Evolutionary conservation across 2,113 vertebrate species (phyloP).

Genomic region (Vireo altiloquus): DNA sequence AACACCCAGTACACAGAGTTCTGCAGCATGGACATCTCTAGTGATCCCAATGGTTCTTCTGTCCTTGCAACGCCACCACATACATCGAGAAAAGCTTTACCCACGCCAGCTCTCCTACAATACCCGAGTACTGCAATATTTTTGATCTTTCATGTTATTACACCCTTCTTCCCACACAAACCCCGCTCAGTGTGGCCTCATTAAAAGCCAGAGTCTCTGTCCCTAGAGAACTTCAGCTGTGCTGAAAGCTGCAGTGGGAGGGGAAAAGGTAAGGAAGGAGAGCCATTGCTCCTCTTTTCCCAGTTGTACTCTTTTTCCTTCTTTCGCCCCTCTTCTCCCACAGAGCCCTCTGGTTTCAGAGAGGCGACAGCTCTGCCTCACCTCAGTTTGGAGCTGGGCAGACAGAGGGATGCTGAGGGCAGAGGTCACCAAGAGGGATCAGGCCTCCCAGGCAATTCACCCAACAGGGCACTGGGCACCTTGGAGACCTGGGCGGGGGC

Average conservation of each 20-base stretch:
- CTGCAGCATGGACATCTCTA: background rate
- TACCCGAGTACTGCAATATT: background rate
- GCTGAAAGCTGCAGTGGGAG: background rate
- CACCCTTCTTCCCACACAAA: background rate
- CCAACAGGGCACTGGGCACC: too few species aligned
- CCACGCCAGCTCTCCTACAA: accelerated
- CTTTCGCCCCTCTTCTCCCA: background rate
- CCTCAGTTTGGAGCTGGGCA: background rate
- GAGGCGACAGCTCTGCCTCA: background rate
- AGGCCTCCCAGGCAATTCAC: background rate
- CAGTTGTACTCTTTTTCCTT: accelerated
- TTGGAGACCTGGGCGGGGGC: accelerated
- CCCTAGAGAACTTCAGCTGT: background rate
- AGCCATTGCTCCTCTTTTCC: background rate
- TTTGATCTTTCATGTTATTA: background rate
- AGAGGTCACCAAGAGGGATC: accelerated
- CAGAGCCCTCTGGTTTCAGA: background rate
- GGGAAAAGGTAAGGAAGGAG: background rate
- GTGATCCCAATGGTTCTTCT: background rate
- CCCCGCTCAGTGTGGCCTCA: background rate
- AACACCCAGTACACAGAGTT: accelerated
- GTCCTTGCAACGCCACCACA: background rate
- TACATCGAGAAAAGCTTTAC: accelerated
- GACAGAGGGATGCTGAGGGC: background rate
- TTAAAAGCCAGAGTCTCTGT: background rate